Conservation (phyloP, 2,113 vertebrate species). For the Phocoena sinus region DNA sequence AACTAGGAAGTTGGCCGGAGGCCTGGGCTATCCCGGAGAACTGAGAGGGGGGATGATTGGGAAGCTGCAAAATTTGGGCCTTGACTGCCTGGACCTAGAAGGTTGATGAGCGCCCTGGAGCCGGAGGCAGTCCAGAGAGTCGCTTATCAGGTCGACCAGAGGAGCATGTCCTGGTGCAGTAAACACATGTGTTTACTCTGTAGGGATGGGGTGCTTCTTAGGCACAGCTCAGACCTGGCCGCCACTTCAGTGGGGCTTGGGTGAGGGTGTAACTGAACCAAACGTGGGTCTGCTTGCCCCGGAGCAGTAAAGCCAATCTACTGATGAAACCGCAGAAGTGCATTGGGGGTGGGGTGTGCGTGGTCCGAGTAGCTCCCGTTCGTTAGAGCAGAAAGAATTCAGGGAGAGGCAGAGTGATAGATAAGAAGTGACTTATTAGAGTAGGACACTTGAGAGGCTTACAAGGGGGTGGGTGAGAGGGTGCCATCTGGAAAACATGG, state of each 20-base stretch:
- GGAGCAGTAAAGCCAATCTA: not conserved
- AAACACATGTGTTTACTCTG: conserved; percentile 41
- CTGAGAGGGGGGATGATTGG: not conserved
- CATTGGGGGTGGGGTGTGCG: no score
- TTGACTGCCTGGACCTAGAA: not conserved
- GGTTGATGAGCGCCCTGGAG: not conserved
- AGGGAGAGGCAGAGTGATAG: not conserved
- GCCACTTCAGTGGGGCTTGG: not conserved
- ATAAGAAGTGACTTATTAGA: not conserved
- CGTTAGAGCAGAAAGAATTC: not conserved
- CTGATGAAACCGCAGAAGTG: not conserved
- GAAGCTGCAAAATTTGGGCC: not conserved
- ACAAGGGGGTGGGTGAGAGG: not conserved
- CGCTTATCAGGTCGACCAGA: conserved; percentile 61
- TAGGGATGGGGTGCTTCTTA: not conserved
- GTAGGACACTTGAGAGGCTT: not conserved
- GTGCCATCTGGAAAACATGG: not conserved
- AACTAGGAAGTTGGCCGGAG: not conserved
- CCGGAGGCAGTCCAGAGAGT: not conserved
- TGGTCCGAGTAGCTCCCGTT: no score
- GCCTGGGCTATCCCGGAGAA: not conserved
- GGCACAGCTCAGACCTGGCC: not conserved
- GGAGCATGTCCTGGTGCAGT: not conserved
- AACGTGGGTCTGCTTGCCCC: not conserved
- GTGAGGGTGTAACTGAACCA: not conserved